phyloP scores from a whole-genome alignment of 2,888 invertebrate genomes.

The Melanophora roralis region DNA sequence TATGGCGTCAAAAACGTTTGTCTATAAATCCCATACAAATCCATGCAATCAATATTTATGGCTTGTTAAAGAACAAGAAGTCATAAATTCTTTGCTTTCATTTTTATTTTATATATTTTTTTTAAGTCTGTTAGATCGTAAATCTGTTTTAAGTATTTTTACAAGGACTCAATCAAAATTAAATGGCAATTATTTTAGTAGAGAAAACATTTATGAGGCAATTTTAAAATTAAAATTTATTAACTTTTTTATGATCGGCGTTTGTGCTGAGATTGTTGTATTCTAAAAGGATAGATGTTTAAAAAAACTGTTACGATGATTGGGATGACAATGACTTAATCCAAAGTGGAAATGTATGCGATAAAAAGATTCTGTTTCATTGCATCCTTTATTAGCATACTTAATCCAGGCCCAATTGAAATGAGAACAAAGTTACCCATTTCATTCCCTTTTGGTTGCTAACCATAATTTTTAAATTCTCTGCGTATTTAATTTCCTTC shows the following conservation, averaged over 20 bases:
- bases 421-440: neutral
- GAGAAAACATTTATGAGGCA: constrained; percentile 39
- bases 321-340: constrained; percentile 24
- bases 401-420: neutral
- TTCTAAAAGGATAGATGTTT: neutral
- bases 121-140: neutral
- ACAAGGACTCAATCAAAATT: constrained; percentile 21
- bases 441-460: no score
- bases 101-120: neutral
- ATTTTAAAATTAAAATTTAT: constrained; percentile 38
- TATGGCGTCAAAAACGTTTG: neutral
- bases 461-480: neutral
- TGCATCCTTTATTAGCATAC: neutral
- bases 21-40: constrained; percentile 23
- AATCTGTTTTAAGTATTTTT: constrained; percentile 20
- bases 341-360: neutral
- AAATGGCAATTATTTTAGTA: constrained; percentile 11
- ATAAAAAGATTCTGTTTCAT: neutral
- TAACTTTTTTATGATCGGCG: neutral
- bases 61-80: neutral
- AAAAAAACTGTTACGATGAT: neutral
- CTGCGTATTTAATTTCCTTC: neutral
- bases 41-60: constrained; percentile 35
- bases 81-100: neutral
- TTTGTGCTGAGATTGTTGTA: neutral